These are phyloP conservation scores for Anhinga rufa DNA, from an alignment of 2,113 vertebrate genomes.

Conservation along the genomic window DNA sequence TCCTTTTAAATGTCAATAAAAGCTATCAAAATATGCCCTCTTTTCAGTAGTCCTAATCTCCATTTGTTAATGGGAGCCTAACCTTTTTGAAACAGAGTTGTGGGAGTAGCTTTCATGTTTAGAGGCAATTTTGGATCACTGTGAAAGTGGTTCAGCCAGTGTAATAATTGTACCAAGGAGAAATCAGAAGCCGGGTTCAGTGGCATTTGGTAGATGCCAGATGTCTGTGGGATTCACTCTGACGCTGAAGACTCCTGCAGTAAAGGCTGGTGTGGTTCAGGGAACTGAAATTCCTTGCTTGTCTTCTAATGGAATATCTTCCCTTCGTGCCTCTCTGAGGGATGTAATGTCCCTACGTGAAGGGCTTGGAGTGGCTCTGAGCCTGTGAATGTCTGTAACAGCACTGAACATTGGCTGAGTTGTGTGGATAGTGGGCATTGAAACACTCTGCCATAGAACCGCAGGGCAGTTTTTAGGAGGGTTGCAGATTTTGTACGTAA, in stretches of 20 bases:
- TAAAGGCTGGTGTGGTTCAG: neutral
- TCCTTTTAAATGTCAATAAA: neutral
- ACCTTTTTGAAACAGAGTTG: neutral
- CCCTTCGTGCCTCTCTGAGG: fast-evolving
- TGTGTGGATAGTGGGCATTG: neutral
- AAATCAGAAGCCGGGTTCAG: neutral
- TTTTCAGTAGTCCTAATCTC: neutral
- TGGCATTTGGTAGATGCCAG: neutral
- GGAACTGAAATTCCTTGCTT: neutral
- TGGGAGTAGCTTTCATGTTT: neutral
- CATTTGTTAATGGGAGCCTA: neutral
- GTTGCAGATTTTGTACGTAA: neutral
- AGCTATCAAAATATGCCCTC: neutral
- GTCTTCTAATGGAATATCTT: neutral
- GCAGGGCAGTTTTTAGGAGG: neutral
- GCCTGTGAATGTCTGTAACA: neutral
- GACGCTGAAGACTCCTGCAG: neutral
- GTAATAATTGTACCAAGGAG: neutral
- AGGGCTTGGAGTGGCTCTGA: neutral
- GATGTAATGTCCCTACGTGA: neutral
- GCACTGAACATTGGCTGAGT: neutral
- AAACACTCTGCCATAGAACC: neutral
- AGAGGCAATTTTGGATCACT: neutral
- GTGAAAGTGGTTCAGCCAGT: neutral
- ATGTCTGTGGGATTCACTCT: neutral